Conservation (phyloP, 2,888 invertebrate species). For the Chromoteleia sp. region DNA sequence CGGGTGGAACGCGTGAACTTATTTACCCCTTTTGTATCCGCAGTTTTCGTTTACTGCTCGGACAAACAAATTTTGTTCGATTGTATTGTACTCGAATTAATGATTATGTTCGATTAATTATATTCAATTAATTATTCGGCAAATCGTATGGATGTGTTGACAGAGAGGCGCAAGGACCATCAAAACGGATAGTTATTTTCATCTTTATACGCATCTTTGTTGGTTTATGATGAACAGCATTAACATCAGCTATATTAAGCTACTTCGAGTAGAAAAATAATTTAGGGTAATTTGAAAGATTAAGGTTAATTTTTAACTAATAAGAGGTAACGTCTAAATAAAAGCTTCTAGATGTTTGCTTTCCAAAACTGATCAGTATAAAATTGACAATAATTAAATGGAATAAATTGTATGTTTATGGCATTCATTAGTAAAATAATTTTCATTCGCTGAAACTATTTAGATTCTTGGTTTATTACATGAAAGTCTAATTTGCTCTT, state of each 20-base stretch:
- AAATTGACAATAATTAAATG: too few relatives aligned
- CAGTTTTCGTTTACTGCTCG: too few relatives aligned
- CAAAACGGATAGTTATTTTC: not conserved
- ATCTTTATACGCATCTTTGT: conserved; percentile 21
- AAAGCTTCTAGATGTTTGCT: not conserved
- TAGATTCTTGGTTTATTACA: too few relatives aligned
- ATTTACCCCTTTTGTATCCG: too few relatives aligned
- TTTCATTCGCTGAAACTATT: too few relatives aligned
- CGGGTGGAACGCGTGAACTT: too few relatives aligned
- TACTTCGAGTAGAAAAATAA: conserved; percentile 64
- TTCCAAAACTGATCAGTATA: not conserved
- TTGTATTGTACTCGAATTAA: too few relatives aligned
- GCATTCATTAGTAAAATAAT: not conserved
- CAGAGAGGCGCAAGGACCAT: conserved; percentile 34
- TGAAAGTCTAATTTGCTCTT: too few relatives aligned
- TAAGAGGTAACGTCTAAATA: conserved; percentile 12
- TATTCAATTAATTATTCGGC: too few relatives aligned
- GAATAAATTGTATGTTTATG: too few relatives aligned
- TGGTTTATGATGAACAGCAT: conserved; percentile 32
- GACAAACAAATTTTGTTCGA: too few relatives aligned
- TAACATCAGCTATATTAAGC: conserved; percentile 43
- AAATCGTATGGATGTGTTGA: not conserved
- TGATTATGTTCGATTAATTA: too few relatives aligned
- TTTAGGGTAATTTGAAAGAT: conserved; percentile 49
- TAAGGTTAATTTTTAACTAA: conserved; percentile 42